phyloP scores from a whole-genome alignment of 2,797 vertebrate species.

The Microctenopoma steveboyesi region DNA sequence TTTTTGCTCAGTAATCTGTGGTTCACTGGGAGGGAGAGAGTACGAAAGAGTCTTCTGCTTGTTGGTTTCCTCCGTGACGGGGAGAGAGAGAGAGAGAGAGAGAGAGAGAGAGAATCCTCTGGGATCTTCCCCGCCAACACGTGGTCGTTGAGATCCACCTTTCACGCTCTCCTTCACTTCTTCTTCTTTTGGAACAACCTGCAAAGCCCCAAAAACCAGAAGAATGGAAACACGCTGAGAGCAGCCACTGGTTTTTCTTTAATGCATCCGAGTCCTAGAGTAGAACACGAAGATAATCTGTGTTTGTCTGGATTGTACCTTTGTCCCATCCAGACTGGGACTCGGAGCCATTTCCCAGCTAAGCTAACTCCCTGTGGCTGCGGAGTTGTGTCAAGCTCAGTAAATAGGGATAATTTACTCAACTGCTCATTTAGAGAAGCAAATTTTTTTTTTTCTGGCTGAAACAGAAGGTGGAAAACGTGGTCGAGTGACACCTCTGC shows the following conservation, averaged over 20 bases:
- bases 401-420: no score
- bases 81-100: no score
- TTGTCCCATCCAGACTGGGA: not conserved
- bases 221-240: constrained; percentile 68
- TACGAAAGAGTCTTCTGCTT: constrained; percentile 60
- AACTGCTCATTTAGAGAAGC: no score
- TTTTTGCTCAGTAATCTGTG: constrained; percentile 69
- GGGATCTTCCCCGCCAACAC: constrained; percentile 50
- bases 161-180: constrained; percentile 59
- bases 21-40: constrained; percentile 57
- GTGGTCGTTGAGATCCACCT: constrained; percentile 49
- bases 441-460: no score
- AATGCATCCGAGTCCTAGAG: not conserved
- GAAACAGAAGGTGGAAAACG: no score
- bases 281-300: constrained; percentile 17
- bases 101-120: constrained; percentile 32
- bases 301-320: constrained; percentile 5
- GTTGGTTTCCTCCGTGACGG: constrained; percentile 50
- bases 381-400: no score
- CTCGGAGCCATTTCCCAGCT: not conserved
- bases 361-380: no score
- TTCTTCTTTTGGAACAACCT: constrained; percentile 85
- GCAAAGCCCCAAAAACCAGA: constrained; percentile 34
- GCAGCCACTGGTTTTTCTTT: constrained; percentile 13
- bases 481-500: no score